Conservation (phyloP, 2,113 vertebrate genomes). For the Danio rerio region GRCz12tu NC_133179.1:923001-923500, state of each 20-base stretch:
- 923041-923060: slow-evolving; percentile 97
- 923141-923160: slow-evolving; percentile 96
- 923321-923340: too few relatives aligned
- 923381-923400: too few relatives aligned
- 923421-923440: too few relatives aligned
- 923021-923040: slow-evolving; percentile 99
- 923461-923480: too few relatives aligned
- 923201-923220: slow-evolving; percentile 93
- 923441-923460: too few relatives aligned
- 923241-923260: slow-evolving; percentile 98
- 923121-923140: slow-evolving; percentile 87
- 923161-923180: slow-evolving; percentile 99
- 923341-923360: too few relatives aligned
- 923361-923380: too few relatives aligned
- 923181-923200: slow-evolving; percentile 95
- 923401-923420: too few relatives aligned
- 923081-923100: slow-evolving; percentile 91
- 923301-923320: too few relatives aligned
- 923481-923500: too few relatives aligned
- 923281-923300: slow-evolving; percentile 94
- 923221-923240: slow-evolving; percentile 99
- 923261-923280: slow-evolving; percentile 98
- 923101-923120: slow-evolving; percentile 94
- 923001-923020: slow-evolving; percentile 90
- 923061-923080: slow-evolving; percentile 95